phyloP scores from a whole-genome alignment of 1,140 invertebrate species.

The Mercenaria mercenaria region DNA sequence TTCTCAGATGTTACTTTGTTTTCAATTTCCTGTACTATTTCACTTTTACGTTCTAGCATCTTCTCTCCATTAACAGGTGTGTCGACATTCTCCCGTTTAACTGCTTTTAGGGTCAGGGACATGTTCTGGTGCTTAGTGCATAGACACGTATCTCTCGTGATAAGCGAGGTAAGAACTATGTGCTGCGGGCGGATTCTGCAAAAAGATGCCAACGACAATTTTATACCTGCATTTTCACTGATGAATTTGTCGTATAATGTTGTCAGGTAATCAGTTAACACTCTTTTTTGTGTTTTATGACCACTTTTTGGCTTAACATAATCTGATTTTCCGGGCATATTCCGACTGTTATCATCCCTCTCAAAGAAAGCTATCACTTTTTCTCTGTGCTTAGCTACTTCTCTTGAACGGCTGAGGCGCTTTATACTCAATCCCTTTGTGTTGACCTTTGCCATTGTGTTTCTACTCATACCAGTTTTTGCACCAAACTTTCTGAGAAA shows the following conservation, averaged over 20 bases:
- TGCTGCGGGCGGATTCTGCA: no score
- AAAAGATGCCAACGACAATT: slow-evolving; percentile 49
- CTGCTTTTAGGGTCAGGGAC: slow-evolving; percentile 46
- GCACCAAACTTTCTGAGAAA: no score
- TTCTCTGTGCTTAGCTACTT: no score
- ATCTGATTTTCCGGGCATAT: slow-evolving; percentile 44
- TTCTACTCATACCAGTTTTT: no score
- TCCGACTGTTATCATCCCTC: no score
- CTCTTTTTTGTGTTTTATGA: neutral
- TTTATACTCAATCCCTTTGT: no score
- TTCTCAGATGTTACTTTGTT: neutral
- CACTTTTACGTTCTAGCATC: slow-evolving; percentile 2
- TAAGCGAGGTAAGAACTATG: slow-evolving; percentile 31
- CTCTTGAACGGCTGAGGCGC: no score
- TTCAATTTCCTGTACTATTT: neutral
- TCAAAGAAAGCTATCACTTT: no score
- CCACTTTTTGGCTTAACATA: neutral
- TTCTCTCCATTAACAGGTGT: slow-evolving; percentile 33
- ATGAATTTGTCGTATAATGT: no score
- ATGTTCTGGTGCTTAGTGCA: slow-evolving; percentile 63
- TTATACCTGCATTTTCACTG: slow-evolving; percentile 26
- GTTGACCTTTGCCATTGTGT: no score
- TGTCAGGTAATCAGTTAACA: slow-evolving; percentile 39
- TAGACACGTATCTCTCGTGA: slow-evolving; percentile 53
- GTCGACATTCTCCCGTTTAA: neutral